A percentile compares a stretch with the other conserved stretches of the same genome.
Evolutionary conservation across 2,888 invertebrate species (phyloP).

Genomic region (Tenthredo livida): DNA sequence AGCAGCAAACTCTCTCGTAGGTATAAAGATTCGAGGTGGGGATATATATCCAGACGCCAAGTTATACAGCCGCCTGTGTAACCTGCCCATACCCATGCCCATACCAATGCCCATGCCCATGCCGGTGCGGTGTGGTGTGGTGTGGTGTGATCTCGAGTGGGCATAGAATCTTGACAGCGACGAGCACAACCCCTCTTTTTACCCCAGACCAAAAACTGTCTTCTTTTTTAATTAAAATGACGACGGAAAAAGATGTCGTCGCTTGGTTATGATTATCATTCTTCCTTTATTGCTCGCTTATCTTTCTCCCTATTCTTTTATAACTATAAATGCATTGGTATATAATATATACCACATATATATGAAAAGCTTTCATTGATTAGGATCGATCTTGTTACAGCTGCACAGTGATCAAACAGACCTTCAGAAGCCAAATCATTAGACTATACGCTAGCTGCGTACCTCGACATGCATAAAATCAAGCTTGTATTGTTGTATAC

Average conservation of each 20-base stretch:
- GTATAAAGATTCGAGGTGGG: constrained; percentile 15
- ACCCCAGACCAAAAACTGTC: neutral
- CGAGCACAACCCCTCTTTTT: neutral
- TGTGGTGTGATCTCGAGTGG: constrained; percentile 2
- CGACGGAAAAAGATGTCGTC: constrained; percentile 20
- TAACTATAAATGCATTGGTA: neutral
- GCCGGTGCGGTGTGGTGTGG: neutral
- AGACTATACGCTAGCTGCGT: too few relatives aligned
- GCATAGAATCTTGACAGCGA: constrained; percentile 39
- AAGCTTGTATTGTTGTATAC: too few relatives aligned
- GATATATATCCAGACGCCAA: constrained; percentile 30
- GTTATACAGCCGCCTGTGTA: constrained; percentile 25
- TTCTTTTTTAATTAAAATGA: constrained; percentile 36
- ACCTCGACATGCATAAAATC: too few relatives aligned
- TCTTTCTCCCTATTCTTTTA: neutral
- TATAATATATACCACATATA: too few relatives aligned
- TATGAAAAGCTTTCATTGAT: neutral
- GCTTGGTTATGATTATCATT: constrained; percentile 15
- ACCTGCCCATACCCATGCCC: neutral
- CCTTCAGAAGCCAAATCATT: neutral
- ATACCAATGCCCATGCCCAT: neutral
- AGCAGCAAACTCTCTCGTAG: constrained; percentile 1
- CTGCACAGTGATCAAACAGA: neutral
- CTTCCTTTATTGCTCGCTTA: neutral
- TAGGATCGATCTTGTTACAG: neutral